These are phyloP conservation scores for Phymatocera aterrima DNA, from an alignment of 2,888 invertebrate species.

Conservation along the genomic window DNA sequence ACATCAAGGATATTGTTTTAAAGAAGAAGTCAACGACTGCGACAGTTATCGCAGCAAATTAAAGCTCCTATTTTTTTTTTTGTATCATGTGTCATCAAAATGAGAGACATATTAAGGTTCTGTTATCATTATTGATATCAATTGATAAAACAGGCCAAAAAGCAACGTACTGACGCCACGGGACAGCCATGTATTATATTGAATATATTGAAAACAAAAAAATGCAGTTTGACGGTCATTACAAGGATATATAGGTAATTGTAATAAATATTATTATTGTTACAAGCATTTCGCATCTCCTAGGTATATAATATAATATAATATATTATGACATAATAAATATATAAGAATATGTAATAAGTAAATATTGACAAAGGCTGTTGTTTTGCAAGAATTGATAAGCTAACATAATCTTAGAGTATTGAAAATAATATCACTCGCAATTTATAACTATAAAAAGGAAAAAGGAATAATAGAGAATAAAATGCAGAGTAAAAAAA, in stretches of 20 bases:
- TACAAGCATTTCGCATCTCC: conserved; percentile 12
- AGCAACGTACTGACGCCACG: conserved; percentile 31
- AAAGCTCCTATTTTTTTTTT: conserved; percentile 47
- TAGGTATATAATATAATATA: neutral
- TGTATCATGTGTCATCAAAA: conserved; percentile 4
- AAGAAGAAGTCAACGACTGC: conserved; percentile 77
- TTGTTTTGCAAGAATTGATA: conserved; percentile 31
- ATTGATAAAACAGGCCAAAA: too few relatives aligned
- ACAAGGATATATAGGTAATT: conserved; percentile 25
- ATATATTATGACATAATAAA: neutral
- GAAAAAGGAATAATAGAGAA: neutral
- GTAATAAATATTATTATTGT: conserved; percentile 10
- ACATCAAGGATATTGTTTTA: conserved; percentile 86
- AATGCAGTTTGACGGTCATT: conserved; percentile 30
- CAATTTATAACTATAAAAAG: neutral
- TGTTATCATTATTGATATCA: conserved; percentile 26
- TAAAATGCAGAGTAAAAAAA: neutral
- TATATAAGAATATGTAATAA: neutral
- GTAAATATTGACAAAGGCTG: conserved; percentile 22
- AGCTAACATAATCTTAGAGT: conserved; percentile 11
- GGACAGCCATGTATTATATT: conserved; percentile 42
- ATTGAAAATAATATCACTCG: conserved; percentile 1
- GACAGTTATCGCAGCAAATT: conserved; percentile 67
- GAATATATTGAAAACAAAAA: neutral
- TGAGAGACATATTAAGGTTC: neutral